Evolutionary conservation across 1,140 invertebrate species (phyloP).

Genomic region (Acromyrmex charruanus): DNA sequence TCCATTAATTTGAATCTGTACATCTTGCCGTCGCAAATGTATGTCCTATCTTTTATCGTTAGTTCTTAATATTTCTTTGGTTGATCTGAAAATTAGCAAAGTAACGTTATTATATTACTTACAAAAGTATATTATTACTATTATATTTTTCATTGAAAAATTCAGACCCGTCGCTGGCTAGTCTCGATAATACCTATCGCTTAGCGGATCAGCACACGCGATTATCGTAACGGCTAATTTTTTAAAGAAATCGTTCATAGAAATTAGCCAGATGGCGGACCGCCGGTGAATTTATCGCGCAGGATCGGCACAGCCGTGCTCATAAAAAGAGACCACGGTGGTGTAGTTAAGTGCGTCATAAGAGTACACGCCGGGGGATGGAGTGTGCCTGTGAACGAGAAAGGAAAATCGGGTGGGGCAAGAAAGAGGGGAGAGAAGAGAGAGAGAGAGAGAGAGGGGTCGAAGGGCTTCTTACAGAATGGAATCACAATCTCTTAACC

Average conservation of each 20-base stretch:
- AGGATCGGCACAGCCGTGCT: conserved; percentile 31
- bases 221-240: conserved; percentile 35
- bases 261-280: conserved; percentile 53
- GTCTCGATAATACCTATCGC: conserved; percentile 1
- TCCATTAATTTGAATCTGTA: background rate
- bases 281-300: conserved; percentile 48
- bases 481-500: conserved; percentile 65
- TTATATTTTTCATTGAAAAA: background rate
- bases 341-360: conserved; percentile 58
- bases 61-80: background rate
- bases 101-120: background rate
- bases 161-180: background rate
- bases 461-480: conserved; percentile 51
- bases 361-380: conserved; percentile 12
- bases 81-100: background rate
- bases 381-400: conserved; percentile 1
- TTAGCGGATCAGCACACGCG: background rate
- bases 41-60: background rate
- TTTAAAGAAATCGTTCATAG: conserved; percentile 31
- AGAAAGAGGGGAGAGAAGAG: no score
- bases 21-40: background rate
- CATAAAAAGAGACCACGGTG: conserved; percentile 45
- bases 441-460: background rate
- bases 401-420: background rate
- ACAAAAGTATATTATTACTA: background rate